These are phyloP conservation scores for Lophotis ruficrista DNA, from an alignment of 2,113 vertebrate genomes.

Conservation along the genomic window DNA sequence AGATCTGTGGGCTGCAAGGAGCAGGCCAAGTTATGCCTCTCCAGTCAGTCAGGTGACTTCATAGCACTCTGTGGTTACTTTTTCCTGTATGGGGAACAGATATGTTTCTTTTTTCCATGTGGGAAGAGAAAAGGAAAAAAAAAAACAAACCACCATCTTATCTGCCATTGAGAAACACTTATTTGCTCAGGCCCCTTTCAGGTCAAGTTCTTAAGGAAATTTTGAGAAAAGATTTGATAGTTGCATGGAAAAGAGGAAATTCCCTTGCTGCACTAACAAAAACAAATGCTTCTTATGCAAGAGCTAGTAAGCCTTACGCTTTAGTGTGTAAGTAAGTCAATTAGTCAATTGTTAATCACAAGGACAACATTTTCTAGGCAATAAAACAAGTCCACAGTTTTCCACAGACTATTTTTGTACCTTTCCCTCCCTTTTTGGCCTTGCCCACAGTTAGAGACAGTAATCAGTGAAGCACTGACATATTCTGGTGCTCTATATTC, in stretches of 20 bases:
- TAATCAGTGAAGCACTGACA: neutral
- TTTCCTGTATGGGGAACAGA: neutral
- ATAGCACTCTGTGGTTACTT: neutral
- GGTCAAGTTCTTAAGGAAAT: neutral
- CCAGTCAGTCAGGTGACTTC: neutral
- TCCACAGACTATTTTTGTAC: neutral
- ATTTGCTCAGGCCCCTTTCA: neutral
- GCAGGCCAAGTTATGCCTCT: neutral
- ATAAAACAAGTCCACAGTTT: neutral
- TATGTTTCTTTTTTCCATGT: neutral
- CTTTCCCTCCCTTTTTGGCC: neutral
- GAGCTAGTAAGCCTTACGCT: neutral
- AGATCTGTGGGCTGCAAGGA: neutral
- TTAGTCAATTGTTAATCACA: neutral
- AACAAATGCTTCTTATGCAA: neutral
- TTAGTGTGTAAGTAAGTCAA: neutral
- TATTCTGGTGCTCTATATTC: neutral
- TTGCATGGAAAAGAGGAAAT: neutral
- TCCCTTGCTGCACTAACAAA: neutral
- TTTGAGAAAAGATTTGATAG: neutral
- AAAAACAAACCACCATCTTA: neutral
- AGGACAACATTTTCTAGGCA: neutral
- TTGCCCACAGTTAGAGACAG: neutral
- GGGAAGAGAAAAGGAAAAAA: neutral
- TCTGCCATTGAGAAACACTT: neutral